These are phyloP conservation scores for Drosophila multiciliata DNA, from an alignment of 2,888 invertebrate genomes.

Conservation along the genomic window DNA sequence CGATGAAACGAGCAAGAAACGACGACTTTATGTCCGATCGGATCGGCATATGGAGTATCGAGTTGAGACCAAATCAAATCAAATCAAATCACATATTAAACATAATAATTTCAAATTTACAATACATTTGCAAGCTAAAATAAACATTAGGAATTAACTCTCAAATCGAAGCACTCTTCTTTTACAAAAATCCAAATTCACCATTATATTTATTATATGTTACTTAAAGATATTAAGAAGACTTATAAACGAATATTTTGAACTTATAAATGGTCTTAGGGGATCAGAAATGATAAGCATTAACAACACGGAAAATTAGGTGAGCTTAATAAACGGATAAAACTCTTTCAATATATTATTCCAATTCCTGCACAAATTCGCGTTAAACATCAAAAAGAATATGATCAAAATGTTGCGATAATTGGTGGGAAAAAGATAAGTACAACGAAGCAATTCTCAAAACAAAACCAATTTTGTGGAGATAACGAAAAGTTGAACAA, in stretches of 20 bases:
- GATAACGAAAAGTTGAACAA: background rate
- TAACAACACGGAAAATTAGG: background rate
- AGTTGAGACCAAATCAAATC: background rate
- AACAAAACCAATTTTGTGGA: background rate
- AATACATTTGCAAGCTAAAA: background rate
- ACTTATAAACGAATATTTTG: background rate
- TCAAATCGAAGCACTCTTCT: background rate
- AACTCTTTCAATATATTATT: background rate
- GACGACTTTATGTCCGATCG: slow-evolving; percentile 19
- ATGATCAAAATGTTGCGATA: background rate
- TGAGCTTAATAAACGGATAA: background rate
- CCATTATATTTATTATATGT: background rate
- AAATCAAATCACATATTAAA: background rate
- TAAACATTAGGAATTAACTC: background rate
- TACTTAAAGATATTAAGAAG: background rate
- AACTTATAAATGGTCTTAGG: background rate
- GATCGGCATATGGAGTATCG: slow-evolving; percentile 12
- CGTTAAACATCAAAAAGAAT: background rate
- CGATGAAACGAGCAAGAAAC: slow-evolving; percentile 31
- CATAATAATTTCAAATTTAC: background rate
- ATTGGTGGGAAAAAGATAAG: background rate
- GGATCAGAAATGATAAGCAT: background rate
- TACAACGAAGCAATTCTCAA: background rate
- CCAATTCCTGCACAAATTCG: background rate
- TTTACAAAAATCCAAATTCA: background rate